phyloP scores from a whole-genome alignment of 2,113 vertebrate species.

The Thamnophis sirtalis region DNA sequence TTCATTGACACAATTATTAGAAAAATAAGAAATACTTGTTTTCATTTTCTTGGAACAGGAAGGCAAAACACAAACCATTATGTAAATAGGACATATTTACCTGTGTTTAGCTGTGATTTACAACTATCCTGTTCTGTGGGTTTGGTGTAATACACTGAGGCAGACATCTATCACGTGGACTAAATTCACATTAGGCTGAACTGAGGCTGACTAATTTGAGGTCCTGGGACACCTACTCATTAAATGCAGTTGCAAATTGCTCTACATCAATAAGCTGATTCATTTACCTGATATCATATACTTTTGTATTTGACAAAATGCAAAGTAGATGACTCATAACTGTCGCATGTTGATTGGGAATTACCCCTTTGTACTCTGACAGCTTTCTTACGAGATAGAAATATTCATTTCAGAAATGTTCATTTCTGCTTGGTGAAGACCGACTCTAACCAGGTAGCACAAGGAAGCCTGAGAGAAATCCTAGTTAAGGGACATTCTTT shows the following conservation, averaged over 20 bases:
- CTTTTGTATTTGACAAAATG: not conserved
- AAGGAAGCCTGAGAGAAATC: not conserved
- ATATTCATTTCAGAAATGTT: not conserved
- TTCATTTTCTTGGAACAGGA: not conserved
- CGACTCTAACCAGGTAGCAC: not conserved
- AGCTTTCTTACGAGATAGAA: not conserved
- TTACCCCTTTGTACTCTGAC: not conserved
- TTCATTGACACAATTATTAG: not conserved
- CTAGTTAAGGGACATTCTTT: not conserved
- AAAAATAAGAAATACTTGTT: not conserved
- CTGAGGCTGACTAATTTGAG: not conserved
- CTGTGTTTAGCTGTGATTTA: not conserved
- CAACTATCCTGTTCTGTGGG: not conserved
- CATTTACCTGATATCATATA: not conserved
- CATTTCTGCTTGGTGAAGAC: not conserved
- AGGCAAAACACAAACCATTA: not conserved
- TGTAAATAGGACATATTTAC: not conserved
- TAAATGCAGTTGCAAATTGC: not conserved
- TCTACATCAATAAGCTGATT: not conserved
- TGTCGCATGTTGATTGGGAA: not conserved
- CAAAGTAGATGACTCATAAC: not conserved
- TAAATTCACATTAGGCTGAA: not conserved
- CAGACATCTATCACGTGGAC: not conserved
- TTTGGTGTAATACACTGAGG: not conserved
- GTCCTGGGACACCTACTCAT: not conserved